Base-by-base conservation (phyloP, 2,113 vertebrate genomes). In the Taurulus bubalis region DNA sequence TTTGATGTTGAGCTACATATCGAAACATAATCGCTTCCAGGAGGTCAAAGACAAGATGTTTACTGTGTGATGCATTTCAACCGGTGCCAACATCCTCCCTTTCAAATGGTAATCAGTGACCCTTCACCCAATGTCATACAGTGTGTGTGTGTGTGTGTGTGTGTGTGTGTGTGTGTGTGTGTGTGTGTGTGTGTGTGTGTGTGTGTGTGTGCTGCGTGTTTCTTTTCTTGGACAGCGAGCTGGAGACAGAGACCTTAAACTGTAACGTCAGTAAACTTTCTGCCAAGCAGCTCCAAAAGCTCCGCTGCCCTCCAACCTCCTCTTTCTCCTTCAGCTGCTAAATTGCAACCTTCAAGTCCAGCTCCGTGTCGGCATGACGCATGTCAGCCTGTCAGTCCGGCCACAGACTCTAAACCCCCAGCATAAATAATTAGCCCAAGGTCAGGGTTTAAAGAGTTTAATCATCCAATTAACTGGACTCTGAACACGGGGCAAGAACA, bases 381-480 rank as follows among this genome's bases (percentile, higher is more conserved):
- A 26, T 8, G 59, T 77, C 67, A 24, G 83, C 72, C 72, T 65
- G 72, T 85, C 82, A 69, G 79, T 80, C 66, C 32, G 11, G 18
- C 71, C 51, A 8, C 80, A 75, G 77, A 80, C 75, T 59, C 45
- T 60, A 42, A 64, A 30, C 87, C 47, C 79, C 62, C 72, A 76
- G 76, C 77, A 87, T 79, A 77, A 86, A 90, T 77, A 87, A 85
- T 80, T 71, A 66, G 69, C 60, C 51, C 80, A 66, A 80, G 91
- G 91, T 93, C 91, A 90, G 51, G 77, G 86, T 85, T 89, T 79
- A 85, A 83, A 86, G 67, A 83, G 77, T 85, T 83, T 89, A 91
- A 92, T 84, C 60, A 77, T 79, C 77, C 85, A 84, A 85, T 91
- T 93, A 77, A 84, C 79, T 62, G 62, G 77, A 62, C 62, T 83